Evolutionary conservation across 2,888 invertebrate genomes (phyloP).

Genomic region (Tryphoninae sp.): DNA sequence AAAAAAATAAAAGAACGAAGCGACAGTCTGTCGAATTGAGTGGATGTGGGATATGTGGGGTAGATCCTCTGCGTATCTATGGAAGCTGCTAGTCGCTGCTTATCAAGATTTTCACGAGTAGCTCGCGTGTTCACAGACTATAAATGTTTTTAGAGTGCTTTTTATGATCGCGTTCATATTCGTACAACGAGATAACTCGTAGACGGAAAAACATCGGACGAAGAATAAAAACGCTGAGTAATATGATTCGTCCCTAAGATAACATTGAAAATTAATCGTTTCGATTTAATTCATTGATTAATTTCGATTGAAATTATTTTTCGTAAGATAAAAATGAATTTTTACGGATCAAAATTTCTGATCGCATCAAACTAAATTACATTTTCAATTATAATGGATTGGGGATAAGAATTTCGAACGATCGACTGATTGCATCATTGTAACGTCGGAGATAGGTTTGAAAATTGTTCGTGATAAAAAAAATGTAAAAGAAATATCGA

Average conservation of each 20-base stretch:
- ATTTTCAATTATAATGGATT: too few relatives aligned
- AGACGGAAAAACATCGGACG: background rate
- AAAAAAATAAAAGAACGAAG: background rate
- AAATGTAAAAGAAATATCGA: background rate
- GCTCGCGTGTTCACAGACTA: background rate
- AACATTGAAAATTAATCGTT: too few relatives aligned
- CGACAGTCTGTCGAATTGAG: slow-evolving; percentile 23
- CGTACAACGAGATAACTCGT: background rate
- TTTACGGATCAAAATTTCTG: too few relatives aligned
- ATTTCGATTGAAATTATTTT: too few relatives aligned
- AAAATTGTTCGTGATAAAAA: background rate
- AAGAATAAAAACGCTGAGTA: background rate
- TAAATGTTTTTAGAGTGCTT: background rate
- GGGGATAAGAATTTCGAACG: too few relatives aligned
- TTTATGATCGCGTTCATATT: slow-evolving; percentile 3
- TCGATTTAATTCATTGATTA: too few relatives aligned
- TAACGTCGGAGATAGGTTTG: background rate
- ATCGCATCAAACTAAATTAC: too few relatives aligned
- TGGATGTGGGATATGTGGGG: slow-evolving; percentile 2
- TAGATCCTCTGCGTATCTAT: background rate
- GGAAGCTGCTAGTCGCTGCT: slow-evolving; percentile 27
- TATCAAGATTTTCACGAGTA: slow-evolving; percentile 16
- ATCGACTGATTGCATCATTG: too few relatives aligned
- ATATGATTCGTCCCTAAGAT: background rate
- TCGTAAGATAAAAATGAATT: too few relatives aligned